Conservation (phyloP, 1,140 invertebrate species). For the Triops cancriformis region DNA sequence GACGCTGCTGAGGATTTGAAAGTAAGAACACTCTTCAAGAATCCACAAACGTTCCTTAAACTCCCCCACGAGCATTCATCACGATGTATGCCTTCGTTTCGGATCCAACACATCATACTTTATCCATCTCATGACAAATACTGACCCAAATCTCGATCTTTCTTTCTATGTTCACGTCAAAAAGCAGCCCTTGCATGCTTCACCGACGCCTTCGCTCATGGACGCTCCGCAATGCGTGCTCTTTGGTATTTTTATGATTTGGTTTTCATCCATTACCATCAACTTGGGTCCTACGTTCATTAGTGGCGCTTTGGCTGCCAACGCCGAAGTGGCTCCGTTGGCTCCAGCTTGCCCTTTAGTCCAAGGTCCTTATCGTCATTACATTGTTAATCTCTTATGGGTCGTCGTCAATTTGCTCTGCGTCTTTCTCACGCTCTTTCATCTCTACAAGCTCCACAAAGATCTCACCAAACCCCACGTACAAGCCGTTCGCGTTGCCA, state of each 20-base stretch:
- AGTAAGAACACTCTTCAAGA: constrained; percentile 14
- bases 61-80: too few species aligned
- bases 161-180: neutral
- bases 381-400: constrained; percentile 82
- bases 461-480: constrained; percentile 66
- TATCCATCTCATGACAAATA: too few species aligned
- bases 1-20: constrained; percentile 15
- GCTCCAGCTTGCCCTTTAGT: constrained; percentile 29
- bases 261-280: constrained; percentile 82
- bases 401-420: constrained; percentile 79
- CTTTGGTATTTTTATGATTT: constrained; percentile 87
- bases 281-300: constrained; percentile 85
- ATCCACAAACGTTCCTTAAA: neutral
- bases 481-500: constrained; percentile 60
- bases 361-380: constrained; percentile 63
- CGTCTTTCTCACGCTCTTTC: constrained; percentile 72
- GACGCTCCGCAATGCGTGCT: constrained; percentile 78
- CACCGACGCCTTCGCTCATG: constrained; percentile 44
- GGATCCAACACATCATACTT: too few species aligned
- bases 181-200: neutral
- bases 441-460: constrained; percentile 70
- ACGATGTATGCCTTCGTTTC: too few species aligned
- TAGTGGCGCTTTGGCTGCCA: constrained; percentile 72
- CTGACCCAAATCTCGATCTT: neutral
- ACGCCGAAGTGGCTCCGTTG: constrained; percentile 55